Evolutionary conservation across 2,888 invertebrate species (phyloP), one percentile per base, ranked within the genome.

Genomic region (Thymelicus lineola): DNA sequence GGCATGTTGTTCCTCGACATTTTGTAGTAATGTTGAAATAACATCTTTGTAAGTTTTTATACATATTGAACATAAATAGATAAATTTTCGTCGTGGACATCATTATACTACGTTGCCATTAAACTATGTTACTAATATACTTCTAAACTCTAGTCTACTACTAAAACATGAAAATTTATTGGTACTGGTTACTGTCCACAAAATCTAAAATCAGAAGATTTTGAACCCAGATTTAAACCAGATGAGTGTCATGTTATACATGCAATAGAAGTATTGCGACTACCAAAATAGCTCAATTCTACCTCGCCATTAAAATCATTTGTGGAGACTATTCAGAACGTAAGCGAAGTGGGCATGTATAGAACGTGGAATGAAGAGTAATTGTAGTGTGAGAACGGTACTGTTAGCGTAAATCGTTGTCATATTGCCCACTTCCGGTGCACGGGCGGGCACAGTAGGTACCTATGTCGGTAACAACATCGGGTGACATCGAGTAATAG

Each of bases 391-490:
- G 45, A 70, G 69, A 64, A 64, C 69, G 50, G 64, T 70, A 70
- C 69, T 53, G 69, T 64, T 59, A 70, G 59, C 63, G 69, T 70
- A 63, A 70, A 70, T 70, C 64, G 69, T 63, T 64, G 69, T 70
- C 63, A 70, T 69, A 69, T 69, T 69, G 69, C 69, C 63, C 59
- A 5, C 63, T 69, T 69, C 69, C 69, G 63, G 58, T 68, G 62
- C 46, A n/a, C 15, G 46, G 14, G 20, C 53, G 38, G 38, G 38
- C 60, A 15, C 58, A 12, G 42, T 45, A 42, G 36, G 66, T 36
- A 46, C 28, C 35, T 66, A 65, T 50, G 48, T 57, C 46, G 17
- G 42, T 55, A 53, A 28, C 55, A 61, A 45, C 17, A n/a, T 12
- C 20, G 10, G 50, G 45, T 28, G n/a, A n/a, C n/a, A n/a, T n/a